Evolutionary conservation across 1,140 invertebrate genomes (phyloP), one percentile per base, ranked within the genome.

Genomic region (Cylas formicarius): DNA sequence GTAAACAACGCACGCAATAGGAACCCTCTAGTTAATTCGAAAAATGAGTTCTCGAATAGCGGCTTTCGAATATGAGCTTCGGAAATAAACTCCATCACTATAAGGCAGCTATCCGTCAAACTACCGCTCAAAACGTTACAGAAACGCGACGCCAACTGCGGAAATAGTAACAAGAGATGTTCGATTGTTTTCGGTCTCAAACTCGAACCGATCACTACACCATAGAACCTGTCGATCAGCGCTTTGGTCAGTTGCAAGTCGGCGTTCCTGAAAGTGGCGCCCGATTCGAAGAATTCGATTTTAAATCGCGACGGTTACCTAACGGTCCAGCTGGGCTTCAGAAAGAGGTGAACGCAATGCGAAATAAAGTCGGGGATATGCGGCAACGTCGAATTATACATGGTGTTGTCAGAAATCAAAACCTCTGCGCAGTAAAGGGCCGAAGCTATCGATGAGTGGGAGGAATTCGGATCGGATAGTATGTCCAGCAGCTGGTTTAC

Each of bases 251-350:
- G 26, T 26, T 56, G 54, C 13, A 53, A 33, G 35, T 53, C 26
- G 8, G 54, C 54, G 28, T 56, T 56, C n/a, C 54, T 53, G 29
- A 9, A 52, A 52, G n/a, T n/a, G n/a, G n/a, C n/a, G n/a, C n/a
- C n/a, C n/a, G n/a, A n/a, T n/a, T n/a, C 20, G 24, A 17, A 28
- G 40, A 42, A 34, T 20, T 16, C 23, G 11, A 17, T 26, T 11
- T 40, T 23, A 17, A 33, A 45, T 44, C 2, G 26, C 10, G 5
- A 20, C 20, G 16, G 24, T 40, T 44, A 53, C 54, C 54, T 39
- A 1, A 56, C 41, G n/a, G 44, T 42, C 54, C 54, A 56, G 18
- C 33, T 48, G 9, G 29, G 24, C 23, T 42, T 43, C n/a, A 35
- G 21, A 35, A 56, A 56, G n/a, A 48, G 24, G 8, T 41, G 24